These are phyloP conservation scores for Rhynchotus rufescens DNA, from an alignment of 2,797 vertebrate genomes.

Conservation along the genomic window DNA sequence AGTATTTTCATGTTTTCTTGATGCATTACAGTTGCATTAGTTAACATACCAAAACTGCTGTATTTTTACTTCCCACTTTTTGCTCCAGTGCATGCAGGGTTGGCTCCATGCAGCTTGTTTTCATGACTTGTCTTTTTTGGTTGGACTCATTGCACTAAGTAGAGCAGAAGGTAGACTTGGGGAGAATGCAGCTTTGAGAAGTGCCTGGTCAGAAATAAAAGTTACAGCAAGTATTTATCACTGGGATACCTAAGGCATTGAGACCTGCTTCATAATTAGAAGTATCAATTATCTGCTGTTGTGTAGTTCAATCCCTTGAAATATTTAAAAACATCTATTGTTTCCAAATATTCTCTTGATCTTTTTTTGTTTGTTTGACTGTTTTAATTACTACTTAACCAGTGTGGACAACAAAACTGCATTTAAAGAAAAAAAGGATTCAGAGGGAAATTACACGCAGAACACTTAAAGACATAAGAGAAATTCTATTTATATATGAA, in stretches of 20 bases:
- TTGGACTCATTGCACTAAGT: constrained; percentile 56
- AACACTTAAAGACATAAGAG: background rate
- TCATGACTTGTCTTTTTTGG: constrained; percentile 46
- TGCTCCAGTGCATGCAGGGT: background rate
- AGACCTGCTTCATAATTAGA: background rate
- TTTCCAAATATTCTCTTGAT: background rate
- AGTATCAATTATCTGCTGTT: background rate
- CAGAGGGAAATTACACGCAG: background rate
- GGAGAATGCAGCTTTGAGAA: background rate
- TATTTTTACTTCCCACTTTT: background rate
- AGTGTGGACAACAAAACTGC: background rate
- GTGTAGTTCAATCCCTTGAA: background rate
- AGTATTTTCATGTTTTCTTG: background rate
- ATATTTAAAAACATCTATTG: background rate
- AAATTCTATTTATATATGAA: background rate
- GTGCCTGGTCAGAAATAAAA: background rate
- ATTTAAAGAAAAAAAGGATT: background rate
- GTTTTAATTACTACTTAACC: background rate
- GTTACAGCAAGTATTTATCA: background rate
- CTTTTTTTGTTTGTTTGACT: background rate
- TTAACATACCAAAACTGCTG: background rate
- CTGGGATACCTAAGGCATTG: background rate
- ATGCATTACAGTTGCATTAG: background rate
- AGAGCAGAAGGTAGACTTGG: constrained; percentile 37
- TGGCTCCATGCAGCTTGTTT: constrained; percentile 21